A percentile compares a stretch with the other conserved stretches of the same genome.
These are phyloP conservation scores for Macroglossus sobrinus DNA, from an alignment of 2,113 vertebrate species.

Conservation along the genomic window DNA sequence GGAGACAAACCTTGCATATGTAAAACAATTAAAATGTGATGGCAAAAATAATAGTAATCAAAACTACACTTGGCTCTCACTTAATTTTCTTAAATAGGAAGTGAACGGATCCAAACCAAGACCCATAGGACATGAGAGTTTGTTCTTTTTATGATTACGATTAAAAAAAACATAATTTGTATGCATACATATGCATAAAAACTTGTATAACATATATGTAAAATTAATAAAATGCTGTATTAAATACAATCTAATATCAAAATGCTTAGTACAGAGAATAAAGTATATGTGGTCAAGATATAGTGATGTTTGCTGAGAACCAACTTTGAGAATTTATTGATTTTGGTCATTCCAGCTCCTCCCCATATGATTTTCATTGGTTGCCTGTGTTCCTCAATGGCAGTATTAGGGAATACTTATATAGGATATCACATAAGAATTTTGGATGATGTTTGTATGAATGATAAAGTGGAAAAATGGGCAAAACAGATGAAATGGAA, in stretches of 20 bases:
- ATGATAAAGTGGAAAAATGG: neutral
- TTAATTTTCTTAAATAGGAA: neutral
- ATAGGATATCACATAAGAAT: neutral
- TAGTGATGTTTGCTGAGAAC: neutral
- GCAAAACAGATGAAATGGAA: neutral
- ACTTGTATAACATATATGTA: neutral
- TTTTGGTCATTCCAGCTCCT: neutral
- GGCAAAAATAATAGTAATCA: neutral
- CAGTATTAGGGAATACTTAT: neutral
- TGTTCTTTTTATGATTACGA: neutral
- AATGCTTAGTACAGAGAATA: neutral
- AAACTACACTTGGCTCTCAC: neutral
- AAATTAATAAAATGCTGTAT: neutral
- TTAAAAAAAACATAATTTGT: neutral
- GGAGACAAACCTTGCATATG: neutral
- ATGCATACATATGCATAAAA: neutral
- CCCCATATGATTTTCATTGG: neutral
- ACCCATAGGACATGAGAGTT: neutral
- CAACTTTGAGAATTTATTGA: neutral
- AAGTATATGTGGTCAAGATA: neutral
- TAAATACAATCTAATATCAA: neutral
- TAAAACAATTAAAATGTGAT: neutral
- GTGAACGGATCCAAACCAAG: neutral
- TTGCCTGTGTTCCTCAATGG: neutral
- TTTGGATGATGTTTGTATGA: neutral